Percentiles rank a stretch among this genome's conserved stretches.
phyloP scores from a whole-genome alignment of 2,113 vertebrate species.

The Glareola pratincola region DNA sequence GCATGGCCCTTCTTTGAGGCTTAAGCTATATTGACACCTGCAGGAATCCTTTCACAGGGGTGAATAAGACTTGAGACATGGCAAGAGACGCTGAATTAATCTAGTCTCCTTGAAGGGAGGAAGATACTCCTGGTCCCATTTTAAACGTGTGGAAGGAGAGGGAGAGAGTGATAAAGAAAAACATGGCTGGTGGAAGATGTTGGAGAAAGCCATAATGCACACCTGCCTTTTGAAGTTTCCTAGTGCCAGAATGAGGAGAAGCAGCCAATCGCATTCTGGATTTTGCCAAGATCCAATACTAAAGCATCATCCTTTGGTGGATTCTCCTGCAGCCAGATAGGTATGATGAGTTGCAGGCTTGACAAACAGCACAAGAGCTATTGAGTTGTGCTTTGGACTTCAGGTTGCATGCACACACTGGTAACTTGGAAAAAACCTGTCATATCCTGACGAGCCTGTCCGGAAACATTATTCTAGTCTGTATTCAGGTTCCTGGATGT shows the following conservation, averaged over 20 bases:
- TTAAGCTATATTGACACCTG: not conserved
- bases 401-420: not conserved
- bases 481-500: not conserved
- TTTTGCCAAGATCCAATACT: not conserved
- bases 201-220: not conserved
- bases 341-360: not conserved
- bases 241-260: not conserved
- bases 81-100: not conserved
- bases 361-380: not conserved
- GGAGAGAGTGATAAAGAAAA: not conserved
- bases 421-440: conserved; percentile 16
- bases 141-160: not conserved
- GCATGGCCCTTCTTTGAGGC: not conserved
- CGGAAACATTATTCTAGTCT: not conserved
- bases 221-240: not conserved
- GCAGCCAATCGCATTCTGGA: not conserved
- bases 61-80: not conserved
- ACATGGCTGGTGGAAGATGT: not conserved
- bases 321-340: not conserved
- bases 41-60: not conserved
- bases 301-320: not conserved
- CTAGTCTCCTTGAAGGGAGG: not conserved
- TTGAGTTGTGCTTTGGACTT: not conserved
- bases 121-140: not conserved
- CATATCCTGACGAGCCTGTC: not conserved